Evolutionary conservation across 2,888 invertebrate genomes (phyloP), one percentile per base, ranked within the genome.

Genomic region (Xestobium rufovillosum): DNA sequence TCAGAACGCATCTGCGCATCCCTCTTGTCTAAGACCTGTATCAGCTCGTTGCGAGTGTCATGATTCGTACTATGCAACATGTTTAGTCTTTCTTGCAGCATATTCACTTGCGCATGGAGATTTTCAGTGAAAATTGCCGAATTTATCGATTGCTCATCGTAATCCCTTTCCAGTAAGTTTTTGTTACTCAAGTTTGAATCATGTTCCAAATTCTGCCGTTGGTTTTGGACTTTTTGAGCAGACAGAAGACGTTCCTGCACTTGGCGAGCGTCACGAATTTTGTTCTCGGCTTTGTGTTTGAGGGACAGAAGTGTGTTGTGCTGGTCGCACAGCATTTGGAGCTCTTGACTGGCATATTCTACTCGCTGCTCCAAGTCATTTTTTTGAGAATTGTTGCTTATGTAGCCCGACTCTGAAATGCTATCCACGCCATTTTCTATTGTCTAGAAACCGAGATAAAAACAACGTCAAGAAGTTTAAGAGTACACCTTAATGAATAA

Each of bases 251-350:
- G 60, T 40, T 60, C 61, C 48, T 63, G 64, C 15, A 58, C 53
- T 16, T 55, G 55, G 30, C 60, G 50, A 3, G 65, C 65, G 37
- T 63, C 60, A 17, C 55, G 49, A 26, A 65, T 41, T 45, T 62
- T 61, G 44, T 59, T 63, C 42, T 66, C 65, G 13, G 65, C 63
- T 44, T 60, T 63, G 36, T 62, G 55, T 41, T 65, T 61, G 9
- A 65, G 45, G 19, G 52, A 54, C 29, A 64, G 43, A 15, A 64
- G 42, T 2, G 57, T 45, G 29, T 49, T 50, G 38, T 63, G 61
- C 31, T 55, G 55, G 33, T 64, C 64, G 36, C 56, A 52, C 13
- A 63, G 42, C 17, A 53, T 44, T 30, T 60, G 57, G 14, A 59
- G 42, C 40, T 62, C 59, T n/a, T 51, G 49, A 10, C 54, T 51